phyloP scores from a whole-genome alignment of 2,113 vertebrate species.

The Prietella phreatophila region DNA sequence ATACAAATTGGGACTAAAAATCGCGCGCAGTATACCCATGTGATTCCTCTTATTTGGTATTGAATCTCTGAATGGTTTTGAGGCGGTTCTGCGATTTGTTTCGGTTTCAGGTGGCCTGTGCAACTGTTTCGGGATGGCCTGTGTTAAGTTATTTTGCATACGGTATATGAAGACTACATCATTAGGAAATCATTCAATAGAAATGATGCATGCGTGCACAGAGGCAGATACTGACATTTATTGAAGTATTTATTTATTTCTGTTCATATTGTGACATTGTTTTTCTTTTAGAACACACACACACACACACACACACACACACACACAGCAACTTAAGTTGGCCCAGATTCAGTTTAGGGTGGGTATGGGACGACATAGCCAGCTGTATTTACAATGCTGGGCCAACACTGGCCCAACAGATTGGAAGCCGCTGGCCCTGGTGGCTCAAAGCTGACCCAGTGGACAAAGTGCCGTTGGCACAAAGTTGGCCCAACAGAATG shows the following conservation, averaged over 20 bases:
- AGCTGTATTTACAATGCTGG: background rate
- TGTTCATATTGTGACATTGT: background rate
- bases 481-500: background rate
- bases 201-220: background rate
- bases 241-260: background rate
- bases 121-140: conserved; percentile 27
- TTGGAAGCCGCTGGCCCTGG: too few relatives aligned
- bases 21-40: conserved; percentile 27
- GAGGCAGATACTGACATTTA: background rate
- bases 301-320: background rate
- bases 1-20: conserved; percentile 3
- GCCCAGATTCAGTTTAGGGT: background rate
- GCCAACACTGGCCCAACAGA: background rate
- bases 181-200: background rate
- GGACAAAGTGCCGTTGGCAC: background rate
- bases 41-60: conserved; percentile 59
- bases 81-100: conserved; percentile 77
- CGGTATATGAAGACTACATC: too few relatives aligned
- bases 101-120: conserved; percentile 62
- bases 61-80: conserved; percentile 64
- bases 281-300: too few relatives aligned
- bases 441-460: background rate
- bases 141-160: conserved; percentile 27
- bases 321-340: background rate
- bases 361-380: too few relatives aligned